Conservation (phyloP, 2,888 invertebrate species). For the Elmis aenea region DNA sequence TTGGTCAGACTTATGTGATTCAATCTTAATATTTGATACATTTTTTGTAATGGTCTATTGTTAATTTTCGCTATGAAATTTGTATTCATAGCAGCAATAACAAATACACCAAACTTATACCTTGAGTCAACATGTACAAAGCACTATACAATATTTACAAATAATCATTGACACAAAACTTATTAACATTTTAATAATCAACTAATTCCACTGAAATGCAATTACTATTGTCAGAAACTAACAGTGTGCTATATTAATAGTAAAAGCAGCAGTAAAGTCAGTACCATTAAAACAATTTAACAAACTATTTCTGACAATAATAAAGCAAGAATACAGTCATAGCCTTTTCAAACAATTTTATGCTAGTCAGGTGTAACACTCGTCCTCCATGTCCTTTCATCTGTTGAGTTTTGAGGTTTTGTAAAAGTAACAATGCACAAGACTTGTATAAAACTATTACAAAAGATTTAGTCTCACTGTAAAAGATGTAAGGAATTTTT, state of each 20-base stretch:
- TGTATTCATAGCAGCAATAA: constrained; percentile 36
- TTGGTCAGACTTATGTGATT: constrained; percentile 42
- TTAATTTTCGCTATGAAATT: constrained; percentile 34
- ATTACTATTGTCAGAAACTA: constrained; percentile 14
- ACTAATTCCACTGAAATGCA: constrained; percentile 14
- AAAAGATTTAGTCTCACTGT: no score
- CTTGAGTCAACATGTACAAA: constrained; percentile 55
- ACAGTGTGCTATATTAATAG: constrained; percentile 11
- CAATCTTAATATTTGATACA: constrained; percentile 40
- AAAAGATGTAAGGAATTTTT: constrained; percentile 10
- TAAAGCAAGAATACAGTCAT: constrained; percentile 11
- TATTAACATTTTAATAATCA: constrained; percentile 27
- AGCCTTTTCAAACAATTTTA: constrained; percentile 7
- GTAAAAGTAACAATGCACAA: no score
- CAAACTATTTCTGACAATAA: no score
- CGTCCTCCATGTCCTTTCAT: no score
- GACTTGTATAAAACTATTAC: no score
- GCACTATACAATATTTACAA: constrained; percentile 54
- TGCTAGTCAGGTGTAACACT: no score
- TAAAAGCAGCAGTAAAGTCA: constrained; percentile 12
- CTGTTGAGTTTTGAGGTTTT: no score
- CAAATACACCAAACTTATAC: constrained; percentile 36
- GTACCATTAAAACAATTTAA: constrained; percentile 13
- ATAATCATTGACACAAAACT: constrained; percentile 30
- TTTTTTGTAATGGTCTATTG: constrained; percentile 37